Evolutionary conservation across 2,797 vertebrate species (phyloP).

Genomic region (Macropus fuliginosus): DNA sequence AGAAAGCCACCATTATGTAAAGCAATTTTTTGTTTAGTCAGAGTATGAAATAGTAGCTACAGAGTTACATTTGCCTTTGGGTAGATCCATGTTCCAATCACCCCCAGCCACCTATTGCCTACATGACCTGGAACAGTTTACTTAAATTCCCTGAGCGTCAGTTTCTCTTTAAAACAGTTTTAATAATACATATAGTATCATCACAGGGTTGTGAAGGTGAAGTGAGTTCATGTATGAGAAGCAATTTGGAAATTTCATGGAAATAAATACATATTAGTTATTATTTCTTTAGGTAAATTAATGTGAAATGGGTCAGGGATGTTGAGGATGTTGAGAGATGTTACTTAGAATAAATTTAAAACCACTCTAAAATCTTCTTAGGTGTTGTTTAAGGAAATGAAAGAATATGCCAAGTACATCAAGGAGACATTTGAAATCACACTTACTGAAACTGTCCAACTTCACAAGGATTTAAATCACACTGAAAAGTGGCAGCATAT

Average conservation of each 20-base stretch:
- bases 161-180: not conserved
- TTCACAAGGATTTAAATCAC: not conserved
- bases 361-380: not conserved
- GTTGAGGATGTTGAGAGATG: not conserved
- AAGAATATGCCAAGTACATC: not conserved
- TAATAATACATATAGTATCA: not conserved
- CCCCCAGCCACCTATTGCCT: not conserved
- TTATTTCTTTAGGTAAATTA: not conserved
- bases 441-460: not conserved
- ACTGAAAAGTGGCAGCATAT: not conserved
- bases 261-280: not conserved
- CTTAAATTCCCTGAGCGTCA: not conserved
- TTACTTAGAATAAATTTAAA: not conserved
- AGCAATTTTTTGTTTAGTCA: not conserved
- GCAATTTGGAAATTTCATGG: not conserved
- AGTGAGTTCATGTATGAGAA: not conserved
- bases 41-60: not conserved
- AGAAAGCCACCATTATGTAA: not conserved
- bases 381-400: not conserved
- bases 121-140: not conserved
- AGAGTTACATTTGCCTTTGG: not conserved
- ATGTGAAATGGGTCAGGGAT: not conserved
- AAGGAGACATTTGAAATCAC: slow-evolving; percentile 1
- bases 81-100: not conserved
- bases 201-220: not conserved